Conservation (phyloP, 1,140 invertebrate genomes). For the Argopecten irradians region DNA sequence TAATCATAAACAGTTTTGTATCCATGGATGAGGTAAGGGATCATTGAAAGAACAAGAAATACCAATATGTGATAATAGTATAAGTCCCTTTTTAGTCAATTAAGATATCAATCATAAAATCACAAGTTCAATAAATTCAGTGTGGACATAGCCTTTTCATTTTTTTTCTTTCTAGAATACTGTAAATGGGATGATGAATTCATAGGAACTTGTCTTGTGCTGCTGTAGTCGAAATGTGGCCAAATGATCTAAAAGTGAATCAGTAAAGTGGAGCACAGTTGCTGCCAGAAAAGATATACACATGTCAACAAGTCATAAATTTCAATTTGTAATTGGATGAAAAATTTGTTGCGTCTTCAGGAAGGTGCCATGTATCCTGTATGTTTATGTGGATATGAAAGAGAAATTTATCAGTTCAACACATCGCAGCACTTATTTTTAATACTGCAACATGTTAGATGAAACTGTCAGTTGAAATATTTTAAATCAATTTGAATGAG, state of each 20-base stretch:
- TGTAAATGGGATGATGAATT: too few species aligned
- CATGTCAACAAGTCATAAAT: background rate
- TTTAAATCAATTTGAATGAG: slow-evolving; percentile 2
- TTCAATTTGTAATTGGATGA: slow-evolving; percentile 12
- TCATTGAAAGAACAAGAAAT: too few species aligned
- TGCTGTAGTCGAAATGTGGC: background rate
- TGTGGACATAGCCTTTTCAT: too few species aligned
- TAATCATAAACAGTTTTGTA: too few species aligned
- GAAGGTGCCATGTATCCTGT: background rate
- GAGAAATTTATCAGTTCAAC: background rate
- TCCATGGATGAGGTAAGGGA: too few species aligned
- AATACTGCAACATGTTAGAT: background rate
- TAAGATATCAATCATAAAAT: too few species aligned
- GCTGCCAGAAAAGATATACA: background rate
- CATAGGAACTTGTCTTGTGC: too few species aligned
- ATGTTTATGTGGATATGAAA: background rate
- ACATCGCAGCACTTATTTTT: background rate
- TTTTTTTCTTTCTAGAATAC: too few species aligned
- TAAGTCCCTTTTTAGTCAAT: too few species aligned
- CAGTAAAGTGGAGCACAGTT: background rate
- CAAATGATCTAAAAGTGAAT: background rate
- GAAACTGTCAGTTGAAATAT: background rate
- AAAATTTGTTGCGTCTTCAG: background rate
- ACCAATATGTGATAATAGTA: too few species aligned
- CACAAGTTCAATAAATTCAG: too few species aligned